These are phyloP conservation scores for Ophthalmolycus amberensis DNA, from an alignment of 2,113 vertebrate genomes.

Conservation along the genomic window DNA sequence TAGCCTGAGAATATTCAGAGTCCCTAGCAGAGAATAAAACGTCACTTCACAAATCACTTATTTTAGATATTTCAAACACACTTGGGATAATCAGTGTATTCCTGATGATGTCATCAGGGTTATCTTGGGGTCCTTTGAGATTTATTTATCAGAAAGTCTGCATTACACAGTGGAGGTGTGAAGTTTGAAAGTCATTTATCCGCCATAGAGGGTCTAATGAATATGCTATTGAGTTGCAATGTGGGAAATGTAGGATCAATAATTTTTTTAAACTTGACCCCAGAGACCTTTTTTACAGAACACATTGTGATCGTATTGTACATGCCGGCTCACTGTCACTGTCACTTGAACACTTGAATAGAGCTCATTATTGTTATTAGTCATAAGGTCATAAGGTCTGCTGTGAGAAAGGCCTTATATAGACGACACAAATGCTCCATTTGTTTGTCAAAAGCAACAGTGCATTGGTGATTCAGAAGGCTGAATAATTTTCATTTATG, in stretches of 20 bases:
- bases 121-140: neutral
- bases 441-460: neutral
- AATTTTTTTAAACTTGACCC: neutral
- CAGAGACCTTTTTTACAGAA: neutral
- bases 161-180: neutral
- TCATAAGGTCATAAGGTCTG: neutral
- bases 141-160: neutral
- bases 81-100: neutral
- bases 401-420: neutral
- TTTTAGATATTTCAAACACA: neutral
- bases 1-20: neutral
- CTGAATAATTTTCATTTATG: neutral
- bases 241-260: neutral
- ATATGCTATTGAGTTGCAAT: neutral
- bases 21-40: neutral
- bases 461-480: neutral
- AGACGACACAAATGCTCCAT: neutral
- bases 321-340: neutral
- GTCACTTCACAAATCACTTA: too few species aligned
- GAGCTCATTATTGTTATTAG: neutral
- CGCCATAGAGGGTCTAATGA: neutral
- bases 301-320: neutral
- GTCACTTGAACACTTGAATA: neutral
- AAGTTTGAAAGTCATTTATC: neutral
- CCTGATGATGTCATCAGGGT: neutral